Base-by-base conservation (phyloP, 2,113 vertebrate genomes). In the Microtus montanus region DNA sequence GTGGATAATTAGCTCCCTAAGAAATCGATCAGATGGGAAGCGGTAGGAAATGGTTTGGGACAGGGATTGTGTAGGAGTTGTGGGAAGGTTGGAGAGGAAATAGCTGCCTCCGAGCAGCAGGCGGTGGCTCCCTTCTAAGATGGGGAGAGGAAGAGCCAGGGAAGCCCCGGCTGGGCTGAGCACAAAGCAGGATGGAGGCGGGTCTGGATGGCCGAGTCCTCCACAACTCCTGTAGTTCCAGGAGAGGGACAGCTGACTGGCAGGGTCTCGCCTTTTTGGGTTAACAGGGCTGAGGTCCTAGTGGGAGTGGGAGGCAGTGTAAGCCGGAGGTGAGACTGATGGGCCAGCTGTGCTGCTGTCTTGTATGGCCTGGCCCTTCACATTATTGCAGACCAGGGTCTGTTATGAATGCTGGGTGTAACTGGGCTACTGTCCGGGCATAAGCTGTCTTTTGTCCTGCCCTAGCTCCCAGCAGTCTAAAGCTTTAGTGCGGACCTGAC, bases 11-110 rank as follows among this genome's bases (percentile, higher is more conserved):
- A 96, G 84, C 94, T 96, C 96, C 94, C 94, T 94, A 82, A 96
- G 97, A 97, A 97, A 96, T 49, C 92, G 96, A 93, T 97, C 97
- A 96, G 96, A 96, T 97, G 95, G 96, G 94, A 96, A 96, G 68
- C 89, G 74, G 92, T 85, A 96, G 91, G 96, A 96, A 95, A 83
- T 64, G 80, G 80, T 93, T 96, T 91, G 85, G 96, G 95, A 91
- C 80, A 64, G 87, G 91, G 93, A 96, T 95, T 96, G 94, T 95
- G 97, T 95, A 88, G 97, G 97, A 96, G 96, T 93, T 94, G 80
- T 49, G 87, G 95, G 93, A 41, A 91, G 93, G 63, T 61, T 35
- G 41, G 74, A 84, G 90, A 97, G 97, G 95, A 92, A 96, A 86
- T 64, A 52, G 77, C 75, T 7, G 82, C 77, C 77, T 95, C 97